phyloP scores from a whole-genome alignment of 2,888 invertebrate genomes.

The Tipula unca region DNA sequence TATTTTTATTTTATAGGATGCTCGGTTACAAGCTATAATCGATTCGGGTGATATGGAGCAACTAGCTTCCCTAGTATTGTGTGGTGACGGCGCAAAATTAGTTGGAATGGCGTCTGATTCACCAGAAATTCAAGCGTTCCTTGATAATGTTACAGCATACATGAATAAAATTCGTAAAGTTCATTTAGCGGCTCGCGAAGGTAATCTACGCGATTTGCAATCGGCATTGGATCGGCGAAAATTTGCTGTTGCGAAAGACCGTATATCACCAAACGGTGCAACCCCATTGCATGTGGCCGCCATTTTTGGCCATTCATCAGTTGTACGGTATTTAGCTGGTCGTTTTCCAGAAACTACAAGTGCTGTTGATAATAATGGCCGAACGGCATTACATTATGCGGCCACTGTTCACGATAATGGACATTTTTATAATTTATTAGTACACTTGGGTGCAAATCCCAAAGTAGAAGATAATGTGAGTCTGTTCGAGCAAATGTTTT shows the following conservation, averaged over 20 bases:
- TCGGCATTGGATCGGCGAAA: constrained; percentile 79
- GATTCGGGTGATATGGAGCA: constrained; percentile 78
- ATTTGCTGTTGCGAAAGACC: constrained; percentile 82
- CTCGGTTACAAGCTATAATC: constrained; percentile 57
- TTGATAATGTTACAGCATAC: constrained; percentile 78
- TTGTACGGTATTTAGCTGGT: constrained; percentile 54
- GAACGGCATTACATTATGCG: constrained; percentile 85
- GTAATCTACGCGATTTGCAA: constrained; percentile 75
- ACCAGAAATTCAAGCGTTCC: constrained; percentile 74
- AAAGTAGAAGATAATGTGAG: constrained; percentile 75
- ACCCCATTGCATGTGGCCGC: constrained; percentile 82
- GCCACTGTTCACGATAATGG: constrained; percentile 77
- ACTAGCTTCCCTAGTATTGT: constrained; percentile 78
- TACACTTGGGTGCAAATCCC: constrained; percentile 79
- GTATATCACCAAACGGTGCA: constrained; percentile 71
- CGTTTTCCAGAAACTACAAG: constrained; percentile 83
- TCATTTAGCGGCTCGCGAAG: constrained; percentile 76
- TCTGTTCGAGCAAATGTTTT: constrained; percentile 29
- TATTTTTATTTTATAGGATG: constrained; percentile 42
- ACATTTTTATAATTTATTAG: constrained; percentile 75
- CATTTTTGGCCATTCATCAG: constrained; percentile 68
- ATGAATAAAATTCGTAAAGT: constrained; percentile 87
- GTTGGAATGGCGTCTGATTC: constrained; percentile 61
- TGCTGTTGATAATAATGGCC: constrained; percentile 66
- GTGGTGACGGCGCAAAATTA: constrained; percentile 75